These are phyloP conservation scores for Apocheima hispidaria DNA, from an alignment of 2,888 invertebrate genomes.

Conservation along the genomic window DNA sequence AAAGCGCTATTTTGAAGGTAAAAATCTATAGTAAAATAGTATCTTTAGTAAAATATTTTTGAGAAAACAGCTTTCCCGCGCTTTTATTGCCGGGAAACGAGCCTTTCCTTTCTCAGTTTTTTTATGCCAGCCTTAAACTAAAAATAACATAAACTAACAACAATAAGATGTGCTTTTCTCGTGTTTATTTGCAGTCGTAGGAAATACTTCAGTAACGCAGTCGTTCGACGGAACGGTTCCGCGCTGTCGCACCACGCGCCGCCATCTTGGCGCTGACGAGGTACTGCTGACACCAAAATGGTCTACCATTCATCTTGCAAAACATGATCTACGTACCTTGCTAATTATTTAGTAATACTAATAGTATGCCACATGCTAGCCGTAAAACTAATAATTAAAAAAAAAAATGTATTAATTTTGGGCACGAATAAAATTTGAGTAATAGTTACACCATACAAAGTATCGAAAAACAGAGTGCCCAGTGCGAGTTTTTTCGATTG, in stretches of 20 bases:
- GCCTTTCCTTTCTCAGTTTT: neutral
- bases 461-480: too few species aligned
- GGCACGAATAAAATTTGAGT: too few species aligned
- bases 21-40: too few species aligned
- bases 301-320: neutral
- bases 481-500: too few species aligned
- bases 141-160: conserved; percentile 15
- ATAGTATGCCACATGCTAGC: too few species aligned
- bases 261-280: conserved; percentile 64
- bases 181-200: conserved; percentile 31
- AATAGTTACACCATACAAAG: too few species aligned
- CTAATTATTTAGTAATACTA: too few species aligned
- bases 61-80: neutral
- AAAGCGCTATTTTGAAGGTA: too few species aligned
- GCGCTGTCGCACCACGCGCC: conserved; percentile 63
- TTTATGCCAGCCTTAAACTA: neutral
- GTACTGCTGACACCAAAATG: conserved; percentile 47
- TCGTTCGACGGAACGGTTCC: conserved; percentile 55
- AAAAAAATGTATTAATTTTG: too few species aligned
- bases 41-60: neutral
- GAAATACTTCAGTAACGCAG: conserved; percentile 46
- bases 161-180: conserved; percentile 24
- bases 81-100: conserved; percentile 1
- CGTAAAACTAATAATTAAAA: too few species aligned
- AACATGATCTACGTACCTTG: neutral